Conservation (phyloP, 1,140 invertebrate species). For the Drosophila burlai region DNA sequence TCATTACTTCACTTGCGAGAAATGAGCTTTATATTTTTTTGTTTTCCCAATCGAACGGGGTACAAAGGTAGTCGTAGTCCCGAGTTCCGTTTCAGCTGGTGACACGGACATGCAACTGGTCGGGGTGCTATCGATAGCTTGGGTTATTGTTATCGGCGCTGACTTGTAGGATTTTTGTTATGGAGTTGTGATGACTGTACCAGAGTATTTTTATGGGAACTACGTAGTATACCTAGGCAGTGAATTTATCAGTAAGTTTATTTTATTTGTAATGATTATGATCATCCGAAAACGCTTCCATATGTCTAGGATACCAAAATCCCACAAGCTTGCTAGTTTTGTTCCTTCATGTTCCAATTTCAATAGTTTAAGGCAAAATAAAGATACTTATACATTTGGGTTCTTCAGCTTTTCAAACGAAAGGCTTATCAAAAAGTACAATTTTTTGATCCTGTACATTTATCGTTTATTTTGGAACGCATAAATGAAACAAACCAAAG, state of each 20-base stretch:
- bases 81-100: constrained; percentile 32
- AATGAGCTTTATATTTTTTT: constrained; percentile 35
- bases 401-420: no score
- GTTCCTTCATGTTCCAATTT: no score
- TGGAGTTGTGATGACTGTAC: constrained; percentile 12
- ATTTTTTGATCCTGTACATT: background rate
- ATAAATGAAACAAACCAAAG: background rate
- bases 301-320: no score
- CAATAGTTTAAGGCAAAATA: no score
- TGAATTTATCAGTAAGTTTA: background rate
- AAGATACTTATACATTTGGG: no score
- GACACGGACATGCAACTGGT: constrained; percentile 46
- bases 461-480: background rate
- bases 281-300: background rate
- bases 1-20: constrained; percentile 44
- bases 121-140: constrained; percentile 9
- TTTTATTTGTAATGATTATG: no score
- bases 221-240: no score
- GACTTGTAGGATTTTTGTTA: background rate
- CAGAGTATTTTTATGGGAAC: background rate
- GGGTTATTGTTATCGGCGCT: constrained; percentile 5
- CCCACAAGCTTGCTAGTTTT: background rate
- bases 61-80: constrained; percentile 33
- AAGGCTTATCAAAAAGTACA: background rate
- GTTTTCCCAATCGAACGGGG: constrained; percentile 32